Percentiles rank a stretch among this genome's conserved stretches.
Conservation (phyloP, 1,140 invertebrate genomes). For the Diplogasteroides magnus region DNA sequence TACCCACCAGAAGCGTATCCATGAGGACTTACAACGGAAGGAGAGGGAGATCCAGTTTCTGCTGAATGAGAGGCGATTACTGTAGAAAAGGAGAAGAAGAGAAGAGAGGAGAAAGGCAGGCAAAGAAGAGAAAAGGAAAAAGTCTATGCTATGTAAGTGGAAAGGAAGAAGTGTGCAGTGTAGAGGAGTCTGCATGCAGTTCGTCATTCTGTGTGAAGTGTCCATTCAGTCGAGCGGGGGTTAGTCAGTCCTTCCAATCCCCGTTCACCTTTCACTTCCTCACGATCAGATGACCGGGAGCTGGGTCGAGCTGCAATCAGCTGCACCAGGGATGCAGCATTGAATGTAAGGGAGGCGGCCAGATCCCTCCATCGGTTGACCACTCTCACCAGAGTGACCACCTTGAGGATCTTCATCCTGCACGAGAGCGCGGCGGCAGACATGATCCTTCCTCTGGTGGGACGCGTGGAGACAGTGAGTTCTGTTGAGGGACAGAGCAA, state of each 20-base stretch:
- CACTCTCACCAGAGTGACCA: slow-evolving; percentile 48
- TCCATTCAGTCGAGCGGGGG: not conserved
- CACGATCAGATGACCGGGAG: slow-evolving; percentile 19
- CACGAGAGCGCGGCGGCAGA: slow-evolving; percentile 37
- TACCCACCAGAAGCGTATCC: no score
- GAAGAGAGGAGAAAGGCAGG: slow-evolving; percentile 2
- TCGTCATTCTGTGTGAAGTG: not conserved
- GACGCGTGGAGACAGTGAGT: slow-evolving; percentile 3
- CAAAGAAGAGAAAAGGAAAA: not conserved
- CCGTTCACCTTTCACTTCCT: not conserved
- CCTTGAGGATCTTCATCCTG: slow-evolving; percentile 47
- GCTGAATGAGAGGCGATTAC: not conserved
- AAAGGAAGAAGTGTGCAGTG: not conserved
- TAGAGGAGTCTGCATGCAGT: not conserved
- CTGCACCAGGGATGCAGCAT: slow-evolving; percentile 6
- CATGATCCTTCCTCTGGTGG: slow-evolving; percentile 38
- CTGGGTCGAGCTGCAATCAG: slow-evolving; percentile 20
- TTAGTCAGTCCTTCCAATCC: not conserved
- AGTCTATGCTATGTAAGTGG: not conserved
- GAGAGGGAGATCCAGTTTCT: slow-evolving; percentile 7
- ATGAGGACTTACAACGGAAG: slow-evolving; percentile 5
- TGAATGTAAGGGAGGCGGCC: slow-evolving; percentile 14
- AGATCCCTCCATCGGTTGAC: slow-evolving; percentile 38
- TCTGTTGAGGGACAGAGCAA: slow-evolving; percentile 4
- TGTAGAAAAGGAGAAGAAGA: not conserved